Conservation (phyloP, 2,797 vertebrate genomes). For the Dipus sagitta region DNA sequence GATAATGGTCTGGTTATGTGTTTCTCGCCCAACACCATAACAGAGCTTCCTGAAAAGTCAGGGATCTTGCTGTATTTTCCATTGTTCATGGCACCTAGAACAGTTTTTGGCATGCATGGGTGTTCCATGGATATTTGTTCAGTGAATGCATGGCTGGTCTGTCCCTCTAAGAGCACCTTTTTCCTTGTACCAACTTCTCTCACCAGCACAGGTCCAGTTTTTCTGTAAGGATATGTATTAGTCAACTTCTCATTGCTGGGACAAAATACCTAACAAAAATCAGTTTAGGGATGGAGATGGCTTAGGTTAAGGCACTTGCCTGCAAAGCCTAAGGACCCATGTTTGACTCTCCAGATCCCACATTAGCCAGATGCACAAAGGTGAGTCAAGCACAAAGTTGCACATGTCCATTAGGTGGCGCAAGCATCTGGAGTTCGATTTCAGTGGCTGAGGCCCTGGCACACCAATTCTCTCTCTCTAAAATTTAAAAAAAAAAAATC, state of each 20-base stretch:
- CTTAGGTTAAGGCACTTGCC: too few species aligned
- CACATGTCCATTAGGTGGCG: too few species aligned
- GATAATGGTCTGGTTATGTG: background rate
- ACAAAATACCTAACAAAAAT: background rate
- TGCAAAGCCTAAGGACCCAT: too few species aligned
- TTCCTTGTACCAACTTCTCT: background rate
- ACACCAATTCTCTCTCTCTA: too few species aligned
- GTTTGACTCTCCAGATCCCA: too few species aligned
- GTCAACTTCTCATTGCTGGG: too few species aligned
- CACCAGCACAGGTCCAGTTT: background rate
- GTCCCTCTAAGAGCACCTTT: background rate
- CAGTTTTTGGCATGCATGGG: background rate
- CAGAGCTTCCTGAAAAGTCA: conserved; percentile 3
- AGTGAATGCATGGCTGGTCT: conserved; percentile 57
- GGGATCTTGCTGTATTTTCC: background rate
- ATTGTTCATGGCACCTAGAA: background rate
- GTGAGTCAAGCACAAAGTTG: too few species aligned
- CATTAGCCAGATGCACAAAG: too few species aligned
- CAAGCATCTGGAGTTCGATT: too few species aligned
- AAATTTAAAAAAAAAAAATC: background rate
- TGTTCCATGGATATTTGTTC: conserved; percentile 52
- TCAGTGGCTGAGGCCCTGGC: too few species aligned
- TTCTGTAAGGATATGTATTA: background rate
- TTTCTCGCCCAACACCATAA: background rate
- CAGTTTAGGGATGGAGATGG: too few species aligned